phyloP scores from a whole-genome alignment of 2,888 invertebrate species.

The Malthinus flaveolus region DNA sequence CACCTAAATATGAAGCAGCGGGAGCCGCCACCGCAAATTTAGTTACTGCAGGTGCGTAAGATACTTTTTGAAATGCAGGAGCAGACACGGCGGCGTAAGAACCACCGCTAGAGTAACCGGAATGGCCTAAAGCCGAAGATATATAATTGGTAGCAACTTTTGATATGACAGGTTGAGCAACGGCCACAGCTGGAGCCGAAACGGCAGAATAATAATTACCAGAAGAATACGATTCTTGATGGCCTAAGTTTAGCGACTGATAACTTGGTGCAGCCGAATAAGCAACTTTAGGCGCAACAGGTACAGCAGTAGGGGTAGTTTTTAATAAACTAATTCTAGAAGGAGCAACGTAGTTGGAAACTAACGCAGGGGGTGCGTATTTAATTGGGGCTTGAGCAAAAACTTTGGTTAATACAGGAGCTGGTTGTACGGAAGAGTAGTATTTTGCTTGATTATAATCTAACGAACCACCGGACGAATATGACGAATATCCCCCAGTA shows the following conservation, averaged over 20 bases:
- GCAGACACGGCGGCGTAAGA: slow-evolving; percentile 8
- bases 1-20: background rate
- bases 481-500: slow-evolving; percentile 3
- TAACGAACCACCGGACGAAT: slow-evolving; percentile 11
- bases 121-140: background rate
- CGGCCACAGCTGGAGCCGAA: slow-evolving; percentile 36
- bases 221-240: background rate
- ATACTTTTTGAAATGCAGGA: background rate
- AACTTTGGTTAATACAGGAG: background rate
- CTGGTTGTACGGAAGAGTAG: background rate
- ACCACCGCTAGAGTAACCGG: background rate
- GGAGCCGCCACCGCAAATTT: background rate
- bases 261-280: background rate
- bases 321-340: too few species aligned
- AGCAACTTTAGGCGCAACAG: slow-evolving; percentile 27
- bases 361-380: slow-evolving; percentile 10
- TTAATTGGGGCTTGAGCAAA: background rate
- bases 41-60: too few species aligned
- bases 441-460: too few species aligned
- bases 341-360: too few species aligned
- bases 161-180: slow-evolving; percentile 41
- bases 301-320: background rate
- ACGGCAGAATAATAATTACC: background rate
- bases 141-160: slow-evolving; percentile 18
- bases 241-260: background rate